Conservation (phyloP, 2,113 vertebrate genomes). For the Halichoeres trimaculatus region DNA sequence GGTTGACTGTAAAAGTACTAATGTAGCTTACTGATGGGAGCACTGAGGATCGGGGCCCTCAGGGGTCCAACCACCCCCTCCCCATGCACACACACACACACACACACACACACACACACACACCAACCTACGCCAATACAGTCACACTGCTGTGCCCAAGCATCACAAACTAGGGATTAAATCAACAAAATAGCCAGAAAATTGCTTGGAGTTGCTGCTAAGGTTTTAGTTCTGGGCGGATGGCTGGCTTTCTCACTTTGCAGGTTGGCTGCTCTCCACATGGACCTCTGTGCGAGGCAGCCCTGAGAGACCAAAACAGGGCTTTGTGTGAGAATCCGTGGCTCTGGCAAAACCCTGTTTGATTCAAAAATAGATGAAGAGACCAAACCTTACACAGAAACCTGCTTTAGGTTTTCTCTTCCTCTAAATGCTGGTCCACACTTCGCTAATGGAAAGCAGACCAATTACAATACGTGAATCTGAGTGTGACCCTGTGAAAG, state of each 20-base stretch:
- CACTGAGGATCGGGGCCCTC: slow-evolving; percentile 51
- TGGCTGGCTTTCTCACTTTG: slow-evolving; percentile 79
- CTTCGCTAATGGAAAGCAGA: slow-evolving; percentile 27
- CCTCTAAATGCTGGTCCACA: slow-evolving; percentile 21
- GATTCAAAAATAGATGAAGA: slow-evolving; percentile 60
- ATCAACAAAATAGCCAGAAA: slow-evolving; percentile 83
- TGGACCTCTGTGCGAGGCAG: slow-evolving; percentile 65
- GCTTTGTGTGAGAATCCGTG: slow-evolving; percentile 71
- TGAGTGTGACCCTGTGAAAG: slow-evolving; percentile 60
- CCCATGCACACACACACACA: slow-evolving; percentile 43
- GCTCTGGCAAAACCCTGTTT: slow-evolving; percentile 49
- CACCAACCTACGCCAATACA: slow-evolving; percentile 21
- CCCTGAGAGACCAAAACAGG: slow-evolving; percentile 60
- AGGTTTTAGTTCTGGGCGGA: slow-evolving; percentile 82
- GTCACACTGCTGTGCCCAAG: slow-evolving; percentile 54
- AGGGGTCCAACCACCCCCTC: slow-evolving; percentile 22
- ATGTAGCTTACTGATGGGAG: slow-evolving; percentile 63
- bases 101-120: slow-evolving; percentile 27
- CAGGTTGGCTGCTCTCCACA: slow-evolving; percentile 78
- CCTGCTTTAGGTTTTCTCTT: slow-evolving; percentile 38
- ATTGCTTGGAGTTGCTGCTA: slow-evolving; percentile 81
- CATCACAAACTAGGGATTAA: slow-evolving; percentile 80
- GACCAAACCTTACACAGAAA: slow-evolving; percentile 27
- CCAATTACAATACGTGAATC: slow-evolving; percentile 46
- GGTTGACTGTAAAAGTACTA: slow-evolving; percentile 61